Evolutionary conservation across 2,113 vertebrate species (phyloP).

Genomic region (Loxodonta africana): DNA sequence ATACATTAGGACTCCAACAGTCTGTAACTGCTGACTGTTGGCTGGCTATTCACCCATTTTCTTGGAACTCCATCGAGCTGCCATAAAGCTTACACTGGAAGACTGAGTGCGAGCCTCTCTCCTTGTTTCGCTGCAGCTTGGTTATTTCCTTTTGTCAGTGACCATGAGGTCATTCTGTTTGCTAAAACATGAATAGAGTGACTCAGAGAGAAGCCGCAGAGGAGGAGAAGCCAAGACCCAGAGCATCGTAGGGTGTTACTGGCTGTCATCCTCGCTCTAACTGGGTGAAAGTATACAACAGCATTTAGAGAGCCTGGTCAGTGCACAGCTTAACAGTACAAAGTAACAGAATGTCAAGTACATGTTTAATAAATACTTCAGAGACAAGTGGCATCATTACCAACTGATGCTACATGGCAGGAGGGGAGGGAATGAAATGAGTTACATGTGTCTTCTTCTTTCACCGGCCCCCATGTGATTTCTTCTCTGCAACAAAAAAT

Average conservation of each 20-base stretch:
- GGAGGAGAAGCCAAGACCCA: background rate
- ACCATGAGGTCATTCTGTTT: background rate
- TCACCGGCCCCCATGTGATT: background rate
- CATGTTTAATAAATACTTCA: background rate
- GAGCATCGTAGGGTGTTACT: background rate
- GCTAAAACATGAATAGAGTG: background rate
- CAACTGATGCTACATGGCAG: background rate
- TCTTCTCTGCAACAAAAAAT: slow-evolving; percentile 21
- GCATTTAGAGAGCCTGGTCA: background rate
- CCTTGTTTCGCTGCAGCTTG: background rate
- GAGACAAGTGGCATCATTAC: background rate
- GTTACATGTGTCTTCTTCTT: background rate
- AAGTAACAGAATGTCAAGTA: background rate
- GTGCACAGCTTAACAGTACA: background rate
- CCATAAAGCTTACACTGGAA: background rate
- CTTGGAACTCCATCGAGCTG: background rate
- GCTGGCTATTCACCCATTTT: background rate
- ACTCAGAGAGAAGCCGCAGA: background rate
- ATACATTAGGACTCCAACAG: background rate
- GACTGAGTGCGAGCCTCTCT: background rate
- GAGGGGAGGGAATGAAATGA: background rate
- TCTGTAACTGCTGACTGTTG: background rate
- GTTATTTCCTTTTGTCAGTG: background rate
- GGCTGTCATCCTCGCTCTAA: background rate
- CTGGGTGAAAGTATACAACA: background rate